A percentile compares a stretch with the other conserved stretches of the same genome.
Evolutionary conservation across 1,140 invertebrate genomes (phyloP).

Genomic region (Psix sp.): DNA sequence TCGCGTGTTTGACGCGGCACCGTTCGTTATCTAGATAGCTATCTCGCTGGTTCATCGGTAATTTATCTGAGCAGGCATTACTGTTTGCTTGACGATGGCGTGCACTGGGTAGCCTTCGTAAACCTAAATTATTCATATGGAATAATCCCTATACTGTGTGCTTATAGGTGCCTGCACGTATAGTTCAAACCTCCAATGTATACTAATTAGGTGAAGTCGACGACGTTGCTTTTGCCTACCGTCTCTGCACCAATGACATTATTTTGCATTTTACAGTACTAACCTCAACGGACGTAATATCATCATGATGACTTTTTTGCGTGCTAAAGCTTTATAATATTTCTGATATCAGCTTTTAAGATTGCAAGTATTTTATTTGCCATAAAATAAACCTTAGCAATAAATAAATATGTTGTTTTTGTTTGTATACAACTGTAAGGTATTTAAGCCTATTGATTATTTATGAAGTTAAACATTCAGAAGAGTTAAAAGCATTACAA

Average conservation of each 20-base stretch:
- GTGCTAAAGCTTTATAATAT: slow-evolving; percentile 15
- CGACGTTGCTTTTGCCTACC: slow-evolving; percentile 24
- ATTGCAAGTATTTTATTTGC: too few relatives aligned
- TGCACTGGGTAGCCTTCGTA: slow-evolving; percentile 68
- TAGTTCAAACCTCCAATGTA: slow-evolving; percentile 37
- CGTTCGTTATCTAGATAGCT: slow-evolving; percentile 73
- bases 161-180: slow-evolving; percentile 52
- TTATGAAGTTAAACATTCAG: too few relatives aligned
- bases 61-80: slow-evolving; percentile 78
- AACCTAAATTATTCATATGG: slow-evolving; percentile 74
- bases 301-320: slow-evolving; percentile 36
- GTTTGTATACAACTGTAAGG: too few relatives aligned
- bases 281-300: slow-evolving; percentile 17
- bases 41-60: slow-evolving; percentile 75
- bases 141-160: slow-evolving; percentile 61
- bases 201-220: slow-evolving; percentile 38
- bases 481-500: too few relatives aligned
- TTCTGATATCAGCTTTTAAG: slow-evolving; percentile 12
- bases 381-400: too few relatives aligned
- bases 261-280: slow-evolving; percentile 39
- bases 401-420: too few relatives aligned
- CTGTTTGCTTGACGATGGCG: slow-evolving; percentile 75
- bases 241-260: slow-evolving; percentile 42
- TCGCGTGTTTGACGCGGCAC: slow-evolving; percentile 60
- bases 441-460: too few relatives aligned